A percentile compares a stretch with the other conserved stretches of the same genome.
These are phyloP conservation scores for Bubo scandiacus DNA, from an alignment of 2,113 vertebrate genomes.

Conservation along the genomic window DNA sequence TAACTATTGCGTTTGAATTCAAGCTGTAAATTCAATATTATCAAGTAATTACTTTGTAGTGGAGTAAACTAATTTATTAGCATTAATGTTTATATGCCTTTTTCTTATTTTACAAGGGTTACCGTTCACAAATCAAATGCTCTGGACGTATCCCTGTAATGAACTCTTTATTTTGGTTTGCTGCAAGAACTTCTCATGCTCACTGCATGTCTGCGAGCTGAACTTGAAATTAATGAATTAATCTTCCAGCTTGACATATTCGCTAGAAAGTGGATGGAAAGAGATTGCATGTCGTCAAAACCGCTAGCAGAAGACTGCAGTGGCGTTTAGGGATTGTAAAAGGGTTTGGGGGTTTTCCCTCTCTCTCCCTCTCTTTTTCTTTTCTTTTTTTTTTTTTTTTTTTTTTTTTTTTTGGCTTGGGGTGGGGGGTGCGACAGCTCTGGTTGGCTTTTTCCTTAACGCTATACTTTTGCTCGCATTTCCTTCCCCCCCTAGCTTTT, in stretches of 20 bases:
- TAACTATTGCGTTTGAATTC: slow-evolving; percentile 68
- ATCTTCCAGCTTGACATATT: slow-evolving; percentile 66
- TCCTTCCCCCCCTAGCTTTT: neutral
- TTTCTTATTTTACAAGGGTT: slow-evolving; percentile 70
- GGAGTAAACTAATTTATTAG: slow-evolving; percentile 82
- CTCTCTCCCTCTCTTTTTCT: fast-evolving
- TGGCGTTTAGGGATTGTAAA: slow-evolving; percentile 61
- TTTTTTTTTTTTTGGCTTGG: neutral
- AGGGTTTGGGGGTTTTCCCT: slow-evolving; percentile 1
- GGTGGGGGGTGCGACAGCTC: neutral
- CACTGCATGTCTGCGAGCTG: slow-evolving; percentile 57
- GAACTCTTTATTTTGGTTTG: slow-evolving; percentile 78
- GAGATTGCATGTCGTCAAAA: slow-evolving; percentile 54
- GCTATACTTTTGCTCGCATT: neutral
- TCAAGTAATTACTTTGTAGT: slow-evolving; percentile 76
- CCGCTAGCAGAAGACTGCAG: slow-evolving; percentile 33
- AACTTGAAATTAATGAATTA: slow-evolving; percentile 75
- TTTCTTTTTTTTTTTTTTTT: fast-evolving
- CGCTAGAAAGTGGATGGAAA: slow-evolving; percentile 66
- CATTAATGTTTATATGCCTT: slow-evolving; percentile 78
- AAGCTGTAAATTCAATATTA: slow-evolving; percentile 79
- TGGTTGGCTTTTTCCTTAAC: neutral
- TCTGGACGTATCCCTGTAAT: slow-evolving; percentile 73
- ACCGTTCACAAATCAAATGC: slow-evolving; percentile 77
- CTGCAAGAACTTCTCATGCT: slow-evolving; percentile 68